These are phyloP conservation scores for Malurus alboscapulatus DNA, from an alignment of 2,113 vertebrate species.

Conservation along the genomic window DNA sequence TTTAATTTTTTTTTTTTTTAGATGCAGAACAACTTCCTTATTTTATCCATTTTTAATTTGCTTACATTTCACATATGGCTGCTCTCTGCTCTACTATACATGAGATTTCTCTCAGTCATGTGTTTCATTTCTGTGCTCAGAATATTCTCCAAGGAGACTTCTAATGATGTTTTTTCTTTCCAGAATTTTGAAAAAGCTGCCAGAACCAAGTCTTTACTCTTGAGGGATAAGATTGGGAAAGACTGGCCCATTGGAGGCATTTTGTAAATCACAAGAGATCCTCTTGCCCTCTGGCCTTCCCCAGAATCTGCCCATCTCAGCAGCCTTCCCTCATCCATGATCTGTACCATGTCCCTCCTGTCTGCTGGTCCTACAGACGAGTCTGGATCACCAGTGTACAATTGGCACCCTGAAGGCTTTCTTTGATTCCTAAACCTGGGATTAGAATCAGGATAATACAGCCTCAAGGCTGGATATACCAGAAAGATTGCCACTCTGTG, in stretches of 20 bases:
- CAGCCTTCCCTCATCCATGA: not conserved
- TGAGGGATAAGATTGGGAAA: not conserved
- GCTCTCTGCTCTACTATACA: not conserved
- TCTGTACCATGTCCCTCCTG: fast-evolving
- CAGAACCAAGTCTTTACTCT: not conserved
- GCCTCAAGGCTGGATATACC: not conserved
- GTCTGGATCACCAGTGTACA: not conserved
- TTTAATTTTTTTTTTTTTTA: not conserved
- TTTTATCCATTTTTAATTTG: not conserved
- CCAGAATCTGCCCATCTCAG: no score
- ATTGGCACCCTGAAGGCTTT: not conserved
- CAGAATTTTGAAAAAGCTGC: not conserved
- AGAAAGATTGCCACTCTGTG: not conserved
- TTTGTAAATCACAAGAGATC: fast-evolving
- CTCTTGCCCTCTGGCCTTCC: not conserved
- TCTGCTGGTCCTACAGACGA: not conserved
- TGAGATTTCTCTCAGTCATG: not conserved
- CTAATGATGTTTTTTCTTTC: not conserved
- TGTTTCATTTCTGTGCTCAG: not conserved
- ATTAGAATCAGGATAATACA: not conserved
- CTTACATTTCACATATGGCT: not conserved
- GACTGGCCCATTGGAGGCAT: not conserved
- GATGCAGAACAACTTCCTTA: not conserved
- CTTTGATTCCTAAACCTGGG: not conserved
- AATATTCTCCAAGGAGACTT: not conserved